phyloP scores from a whole-genome alignment of 2,888 invertebrate species.

The Mesochorus sp. region DNA sequence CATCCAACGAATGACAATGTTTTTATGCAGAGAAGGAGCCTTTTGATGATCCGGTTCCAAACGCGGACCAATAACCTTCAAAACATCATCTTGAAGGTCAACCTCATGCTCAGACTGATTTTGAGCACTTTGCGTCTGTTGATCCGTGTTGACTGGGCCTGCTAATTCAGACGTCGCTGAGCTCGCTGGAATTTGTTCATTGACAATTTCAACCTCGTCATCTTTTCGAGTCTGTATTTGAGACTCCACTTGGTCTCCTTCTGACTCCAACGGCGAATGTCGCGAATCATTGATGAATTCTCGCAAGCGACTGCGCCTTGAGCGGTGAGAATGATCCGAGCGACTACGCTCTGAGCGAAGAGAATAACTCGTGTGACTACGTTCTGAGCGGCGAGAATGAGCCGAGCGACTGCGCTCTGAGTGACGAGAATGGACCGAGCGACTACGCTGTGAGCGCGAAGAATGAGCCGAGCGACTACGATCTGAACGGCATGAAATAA shows the following conservation, averaged over 20 bases:
- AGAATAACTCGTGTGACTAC: not conserved
- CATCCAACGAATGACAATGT: conserved; percentile 41
- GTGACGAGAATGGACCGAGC: conserved; percentile 1
- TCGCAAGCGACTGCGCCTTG: conserved; percentile 6
- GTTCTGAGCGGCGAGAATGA: not conserved
- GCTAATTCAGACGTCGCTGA: not conserved
- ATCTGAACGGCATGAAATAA: not conserved
- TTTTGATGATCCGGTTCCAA: conserved; percentile 17
- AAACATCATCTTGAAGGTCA: conserved; percentile 37
- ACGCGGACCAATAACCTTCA: conserved; percentile 29
- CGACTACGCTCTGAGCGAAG: not conserved
- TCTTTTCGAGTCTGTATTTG: not conserved
- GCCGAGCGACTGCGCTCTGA: conserved; percentile 22
- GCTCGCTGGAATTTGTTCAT: not conserved
- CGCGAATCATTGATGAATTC: not conserved
- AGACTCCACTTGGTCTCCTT: conserved; percentile 10
- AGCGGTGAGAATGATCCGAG: too few species aligned
- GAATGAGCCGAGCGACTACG: too few species aligned
- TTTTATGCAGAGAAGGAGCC: conserved; percentile 24
- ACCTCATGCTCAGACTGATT: conserved; percentile 35
- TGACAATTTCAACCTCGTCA: not conserved
- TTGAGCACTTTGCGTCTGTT: not conserved
- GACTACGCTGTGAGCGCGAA: not conserved
- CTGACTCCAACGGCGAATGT: conserved; percentile 12
- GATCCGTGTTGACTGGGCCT: not conserved